phyloP scores from a whole-genome alignment of 2,797 vertebrate genomes.

The Manis crassicaudata region DNA sequence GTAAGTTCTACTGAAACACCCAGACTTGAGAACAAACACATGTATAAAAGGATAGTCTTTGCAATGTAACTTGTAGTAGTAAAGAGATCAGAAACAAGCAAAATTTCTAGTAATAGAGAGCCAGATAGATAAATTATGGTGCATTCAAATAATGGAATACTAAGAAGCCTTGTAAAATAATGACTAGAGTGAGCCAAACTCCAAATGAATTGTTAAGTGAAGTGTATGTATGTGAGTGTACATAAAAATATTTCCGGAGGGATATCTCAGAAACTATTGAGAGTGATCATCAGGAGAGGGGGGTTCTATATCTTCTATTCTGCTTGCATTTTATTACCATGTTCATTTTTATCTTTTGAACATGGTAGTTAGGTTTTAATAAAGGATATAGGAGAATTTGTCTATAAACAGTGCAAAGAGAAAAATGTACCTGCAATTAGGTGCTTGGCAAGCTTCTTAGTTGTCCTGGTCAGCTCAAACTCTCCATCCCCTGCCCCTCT shows the following conservation, averaged over 20 bases:
- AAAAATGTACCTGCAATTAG: background rate
- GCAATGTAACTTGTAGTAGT: background rate
- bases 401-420: background rate
- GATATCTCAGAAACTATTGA: background rate
- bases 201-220: slow-evolving; percentile 3
- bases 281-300: background rate
- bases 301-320: background rate
- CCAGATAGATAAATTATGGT: background rate
- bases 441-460: background rate
- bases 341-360: slow-evolving; percentile 9
- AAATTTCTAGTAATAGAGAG: background rate
- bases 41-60: background rate
- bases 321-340: background rate
- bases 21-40: background rate
- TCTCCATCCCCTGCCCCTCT: background rate
- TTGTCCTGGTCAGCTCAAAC: background rate
- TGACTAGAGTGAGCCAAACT: background rate
- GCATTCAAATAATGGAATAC: background rate
- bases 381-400: background rate
- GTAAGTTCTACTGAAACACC: background rate
- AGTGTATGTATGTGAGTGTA: background rate
- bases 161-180: background rate
- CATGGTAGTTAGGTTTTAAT: background rate
- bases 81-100: background rate
- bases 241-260: background rate